Conservation (phyloP, 2,113 vertebrate genomes). For the Xiphorhynchus elegans region DNA sequence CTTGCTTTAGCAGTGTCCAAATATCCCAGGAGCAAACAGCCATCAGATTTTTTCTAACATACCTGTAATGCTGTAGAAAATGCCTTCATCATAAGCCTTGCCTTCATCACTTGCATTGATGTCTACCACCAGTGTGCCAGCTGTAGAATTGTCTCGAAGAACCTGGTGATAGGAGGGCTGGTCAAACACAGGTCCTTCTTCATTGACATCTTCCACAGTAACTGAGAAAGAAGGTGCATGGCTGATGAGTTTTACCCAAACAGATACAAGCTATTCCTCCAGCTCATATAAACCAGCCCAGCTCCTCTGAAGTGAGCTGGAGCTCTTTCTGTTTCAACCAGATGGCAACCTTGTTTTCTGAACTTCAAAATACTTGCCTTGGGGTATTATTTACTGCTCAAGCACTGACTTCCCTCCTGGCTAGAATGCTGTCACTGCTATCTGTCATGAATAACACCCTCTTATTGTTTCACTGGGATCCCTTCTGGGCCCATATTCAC, state of each 20-base stretch:
- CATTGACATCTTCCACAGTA: conserved; percentile 63
- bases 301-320: background rate
- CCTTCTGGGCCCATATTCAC: background rate
- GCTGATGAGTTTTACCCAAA: background rate
- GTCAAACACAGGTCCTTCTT: conserved; percentile 56
- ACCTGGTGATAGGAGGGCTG: conserved; percentile 34
- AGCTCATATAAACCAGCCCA: background rate
- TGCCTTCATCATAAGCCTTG: conserved; percentile 48
- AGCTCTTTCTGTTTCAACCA: background rate
- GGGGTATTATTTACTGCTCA: background rate
- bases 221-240: conserved; percentile 7
- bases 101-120: conserved; percentile 58
- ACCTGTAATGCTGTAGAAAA: conserved; percentile 67
- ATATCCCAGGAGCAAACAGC: background rate
- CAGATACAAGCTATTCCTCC: background rate
- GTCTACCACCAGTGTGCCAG: conserved; percentile 48
- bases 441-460: background rate
- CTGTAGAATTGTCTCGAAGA: conserved; percentile 40
- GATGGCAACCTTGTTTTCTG: background rate
- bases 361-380: background rate
- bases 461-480: background rate
- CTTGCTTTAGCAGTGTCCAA: background rate
- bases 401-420: background rate
- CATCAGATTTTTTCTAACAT: background rate
- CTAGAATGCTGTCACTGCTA: background rate